Base-by-base conservation (phyloP, 2,888 invertebrate genomes). In the Dryadula phaetusa region DNA sequence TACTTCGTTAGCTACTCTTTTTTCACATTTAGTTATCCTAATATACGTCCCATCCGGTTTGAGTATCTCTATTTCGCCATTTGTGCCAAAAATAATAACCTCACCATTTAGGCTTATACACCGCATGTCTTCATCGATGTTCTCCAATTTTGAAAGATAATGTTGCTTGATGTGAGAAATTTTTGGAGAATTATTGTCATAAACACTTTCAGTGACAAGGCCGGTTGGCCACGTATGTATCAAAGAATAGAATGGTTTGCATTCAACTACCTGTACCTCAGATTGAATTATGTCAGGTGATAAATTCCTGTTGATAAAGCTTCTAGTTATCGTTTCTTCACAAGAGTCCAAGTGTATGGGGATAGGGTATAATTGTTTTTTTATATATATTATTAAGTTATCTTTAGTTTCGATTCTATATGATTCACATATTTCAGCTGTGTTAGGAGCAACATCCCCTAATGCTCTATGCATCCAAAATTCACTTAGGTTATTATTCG, bases 221-320 rank as follows among this genome's bases (percentile, higher is more conserved):
- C 93, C 93, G 71, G 90, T 92, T 1, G 92, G 91, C 89, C 91
- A 92, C 3, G 91, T 88, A 20, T 90, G 72, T 70, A 74, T 80
- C 44, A 92, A 72, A 1, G 88, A 84, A 76, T 90, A 79, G 77
- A 77, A 89, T 44, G 73, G 74, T 73, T 78, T 78, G 1, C 72
- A 76, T 76, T 84, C 83, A 70, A 75, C 76, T 64, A 78, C 62
- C 64, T 74, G 64, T 37, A 70, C 70, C 4, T 71, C 58, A 16
- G 66, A 66, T 40, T 67, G 69, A 62, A 63, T 75, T 34, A 71
- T n/a, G 65, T 73, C 74, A 46, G 73, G 69, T 34, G 75, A 64
- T 16, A 70, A 44, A 40, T 68, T 37, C 62, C 78, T 77, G 4
- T 63, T 25, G 8, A 42, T 32, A 20, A 67, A 73, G 64, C 80